Evolutionary conservation across 2,113 vertebrate genomes (phyloP), one percentile per base, ranked within the genome.

Genomic region (Lipophrys pholis): DNA sequence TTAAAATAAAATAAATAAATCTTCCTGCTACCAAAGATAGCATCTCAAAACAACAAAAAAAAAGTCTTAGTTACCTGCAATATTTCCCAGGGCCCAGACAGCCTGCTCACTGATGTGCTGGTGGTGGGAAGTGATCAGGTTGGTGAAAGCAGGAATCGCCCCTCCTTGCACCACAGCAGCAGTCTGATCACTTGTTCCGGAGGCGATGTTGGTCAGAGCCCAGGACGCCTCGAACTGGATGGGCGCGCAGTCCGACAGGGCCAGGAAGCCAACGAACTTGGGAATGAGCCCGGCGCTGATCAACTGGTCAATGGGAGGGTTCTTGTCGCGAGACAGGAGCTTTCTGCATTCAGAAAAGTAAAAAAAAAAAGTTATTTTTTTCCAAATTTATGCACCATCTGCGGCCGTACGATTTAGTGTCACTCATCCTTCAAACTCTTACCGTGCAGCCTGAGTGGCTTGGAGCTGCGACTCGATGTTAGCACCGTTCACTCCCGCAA

Each of bases 221-320:
- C 98, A 99, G n/a, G 97, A 96, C 8, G 98, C 96, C 73, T 99
- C 98, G 50, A 99, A 99, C 90, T 99, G 98, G 84, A 98, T 97
- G 0, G 96, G 95, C 5, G 95, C 94, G 36, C 94, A 97, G 6
- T 96, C 94, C 0, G 49, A 62, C 83, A 92, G 81, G 0, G 93
- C 92, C 92, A 99, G 90, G 81, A 98, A 99, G 5, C 91, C 77
- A 6, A 99, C 97, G 16, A 99, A 95, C 82, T 94, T 97, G 0
- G 96, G 92, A 72, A 99, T 98, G 73, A 99, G 94, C n/a, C 98
- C 97, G 65, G 95, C 95, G 4, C 91, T 85, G 67, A 99, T 98
- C 78, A 99, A 95, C 58, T 85, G 93, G 86, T 99, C 95, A 71
- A 99, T 99, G 30, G 98, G 98, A 55, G 98, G 97, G 57, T 98